Conservation (phyloP, 2,888 invertebrate genomes). For the Lydus trimaculatus region DNA sequence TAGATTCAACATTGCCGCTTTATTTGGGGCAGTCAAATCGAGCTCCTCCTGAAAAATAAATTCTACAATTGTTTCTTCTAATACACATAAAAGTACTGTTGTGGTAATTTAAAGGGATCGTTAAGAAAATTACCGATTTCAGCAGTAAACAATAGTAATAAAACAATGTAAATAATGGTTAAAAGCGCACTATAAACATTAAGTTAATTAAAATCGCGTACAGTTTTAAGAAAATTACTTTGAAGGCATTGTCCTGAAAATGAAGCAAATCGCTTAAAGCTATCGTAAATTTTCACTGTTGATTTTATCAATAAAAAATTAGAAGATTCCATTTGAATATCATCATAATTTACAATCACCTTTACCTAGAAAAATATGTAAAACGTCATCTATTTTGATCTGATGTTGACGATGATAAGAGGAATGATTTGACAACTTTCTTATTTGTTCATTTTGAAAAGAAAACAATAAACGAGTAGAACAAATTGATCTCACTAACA, state of each 20-base stretch:
- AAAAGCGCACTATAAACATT: background rate
- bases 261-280: background rate
- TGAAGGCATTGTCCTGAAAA: background rate
- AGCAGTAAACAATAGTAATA: no score
- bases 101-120: no score
- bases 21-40: conserved; percentile 91
- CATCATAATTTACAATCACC: background rate
- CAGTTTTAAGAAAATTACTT: background rate
- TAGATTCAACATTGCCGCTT: conserved; percentile 91
- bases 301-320: background rate
- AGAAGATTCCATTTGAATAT: background rate
- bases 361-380: conserved; percentile 1
- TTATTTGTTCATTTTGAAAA: conserved; percentile 9
- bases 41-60: conserved; percentile 77
- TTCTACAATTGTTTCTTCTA: no score
- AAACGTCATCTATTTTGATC: conserved; percentile 3
- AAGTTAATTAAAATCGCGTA: conserved; percentile 2
- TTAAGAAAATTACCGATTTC: background rate
- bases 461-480: conserved; percentile 5
- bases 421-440: conserved; percentile 16
- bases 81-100: no score
- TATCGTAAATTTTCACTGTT: background rate
- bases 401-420: background rate
- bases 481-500: conserved; percentile 22
- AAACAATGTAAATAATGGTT: background rate